Conservation (phyloP, 2,797 vertebrate species). For the Australoheros facetus region DNA sequence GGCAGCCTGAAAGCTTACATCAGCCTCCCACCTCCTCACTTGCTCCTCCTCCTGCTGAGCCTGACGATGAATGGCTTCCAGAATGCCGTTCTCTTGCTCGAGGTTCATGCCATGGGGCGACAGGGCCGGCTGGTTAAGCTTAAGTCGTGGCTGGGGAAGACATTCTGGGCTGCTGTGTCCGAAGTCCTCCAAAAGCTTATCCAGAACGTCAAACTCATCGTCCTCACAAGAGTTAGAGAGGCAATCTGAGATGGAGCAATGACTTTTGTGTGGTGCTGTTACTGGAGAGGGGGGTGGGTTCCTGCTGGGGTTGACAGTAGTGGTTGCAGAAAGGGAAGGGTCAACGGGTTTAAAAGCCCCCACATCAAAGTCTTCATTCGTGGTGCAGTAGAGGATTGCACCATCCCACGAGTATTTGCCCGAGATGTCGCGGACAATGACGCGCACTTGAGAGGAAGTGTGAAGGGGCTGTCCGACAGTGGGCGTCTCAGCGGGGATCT, state of each 20-base stretch:
- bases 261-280: constrained; percentile 37
- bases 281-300: constrained; percentile 51
- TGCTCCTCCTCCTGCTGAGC: constrained; percentile 85
- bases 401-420: constrained; percentile 99
- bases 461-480: constrained; percentile 59
- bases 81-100: constrained; percentile 87
- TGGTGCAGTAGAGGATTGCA: constrained; percentile 85
- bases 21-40: constrained; percentile 76
- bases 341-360: constrained; percentile 49
- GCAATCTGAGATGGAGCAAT: constrained; percentile 45
- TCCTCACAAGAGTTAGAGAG: constrained; percentile 68
- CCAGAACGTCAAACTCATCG: constrained; percentile 87
- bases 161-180: constrained; percentile 93
- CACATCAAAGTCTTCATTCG: constrained; percentile 52
- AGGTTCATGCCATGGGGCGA: constrained; percentile 89
- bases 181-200: constrained; percentile 89
- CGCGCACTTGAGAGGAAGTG: constrained; percentile 86
- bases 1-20: constrained; percentile 79
- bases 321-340: constrained; percentile 15
- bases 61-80: constrained; percentile 86
- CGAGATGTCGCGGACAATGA: constrained; percentile 96
- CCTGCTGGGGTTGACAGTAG: constrained; percentile 34
- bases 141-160: constrained; percentile 85
- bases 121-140: constrained; percentile 89
- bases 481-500: constrained; percentile 84